Evolutionary conservation across 1,140 invertebrate genomes (phyloP), one percentile per base, ranked within the genome.

Genomic region (Zaprionus ornatus): DNA sequence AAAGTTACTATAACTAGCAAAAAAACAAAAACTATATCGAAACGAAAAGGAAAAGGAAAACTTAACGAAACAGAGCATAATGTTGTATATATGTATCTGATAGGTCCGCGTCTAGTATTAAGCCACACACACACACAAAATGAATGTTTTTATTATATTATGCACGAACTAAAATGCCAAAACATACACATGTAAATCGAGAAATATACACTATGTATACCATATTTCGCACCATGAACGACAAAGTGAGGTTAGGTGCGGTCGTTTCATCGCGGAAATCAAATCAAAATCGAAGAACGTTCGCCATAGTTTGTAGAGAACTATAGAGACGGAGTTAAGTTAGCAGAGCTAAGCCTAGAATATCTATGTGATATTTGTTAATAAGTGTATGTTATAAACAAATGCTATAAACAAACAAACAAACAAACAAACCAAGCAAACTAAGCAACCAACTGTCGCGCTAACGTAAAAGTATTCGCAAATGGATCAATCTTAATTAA

Each of bases 151-250:
- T 73, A 60, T 55, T 77, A 42, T 66, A 74, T 70, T 79, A 79
- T 82, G 66, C 84, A 84, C 77, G 66, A 88, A 83, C 84, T 86
- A 79, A 82, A 86, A 87, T 83, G 86, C 83, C 83, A 86, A 86
- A 86, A 73, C 72, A 69, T 73, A 82, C 68, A 65, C 68, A 65
- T 13, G 21, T 5, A 65, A 37, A 37, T 6, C 21, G 19, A 52
- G 21, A 45, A 17, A 17, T 19, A 17, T 17, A 45, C 40, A 37
- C 15, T 37, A 15, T 17, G n/a, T 45, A 45, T 42, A 42, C n/a
- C 15, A n/a, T 13, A 27, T 15, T 29, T 9, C n/a, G 27, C 6
- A 17, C 0, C 17, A 10, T 23, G 15, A 10, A 55, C 50, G 13
- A 52, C 29, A 9, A 35, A 25, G 48, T 63, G 48, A 52, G 48